Evolutionary conservation across 1,140 invertebrate genomes (phyloP).

Genomic region (Monochamus saltuarius): DNA sequence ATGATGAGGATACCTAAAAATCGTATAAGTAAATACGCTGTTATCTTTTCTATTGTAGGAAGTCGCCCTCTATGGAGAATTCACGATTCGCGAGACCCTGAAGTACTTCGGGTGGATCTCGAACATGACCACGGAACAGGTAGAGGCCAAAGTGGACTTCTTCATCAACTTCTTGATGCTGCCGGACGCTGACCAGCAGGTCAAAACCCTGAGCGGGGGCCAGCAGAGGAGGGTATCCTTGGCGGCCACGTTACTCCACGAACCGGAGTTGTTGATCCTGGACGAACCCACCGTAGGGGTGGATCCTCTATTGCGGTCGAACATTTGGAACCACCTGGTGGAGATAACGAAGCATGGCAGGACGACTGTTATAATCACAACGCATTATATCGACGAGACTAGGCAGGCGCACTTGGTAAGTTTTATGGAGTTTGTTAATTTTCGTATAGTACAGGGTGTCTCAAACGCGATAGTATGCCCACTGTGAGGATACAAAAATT

Average conservation of each 20-base stretch:
- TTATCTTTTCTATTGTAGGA: conserved; percentile 65
- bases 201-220: conserved; percentile 87
- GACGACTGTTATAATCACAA: conserved; percentile 95
- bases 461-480: too few relatives aligned
- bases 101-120: conserved; percentile 89
- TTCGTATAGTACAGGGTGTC: too few relatives aligned
- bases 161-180: conserved; percentile 75
- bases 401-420: conserved; percentile 80
- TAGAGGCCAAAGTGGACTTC: conserved; percentile 79
- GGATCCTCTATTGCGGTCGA: conserved; percentile 88
- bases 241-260: conserved; percentile 81
- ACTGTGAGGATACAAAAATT: too few relatives aligned
- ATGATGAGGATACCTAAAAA: too few relatives aligned
- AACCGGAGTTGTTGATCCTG: conserved; percentile 87
- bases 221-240: conserved; percentile 88
- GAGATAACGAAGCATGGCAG: conserved; percentile 81
- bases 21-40: too few relatives aligned
- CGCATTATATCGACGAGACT: conserved; percentile 97
- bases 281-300: conserved; percentile 94
- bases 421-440: conserved; percentile 26
- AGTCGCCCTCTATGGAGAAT: conserved; percentile 87
- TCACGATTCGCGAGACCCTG: conserved; percentile 87
- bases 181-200: conserved; percentile 58
- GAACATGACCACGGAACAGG: conserved; percentile 71
- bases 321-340: conserved; percentile 94